Conservation (phyloP, 2,113 vertebrate genomes). For the Irena cyanogastra region DNA sequence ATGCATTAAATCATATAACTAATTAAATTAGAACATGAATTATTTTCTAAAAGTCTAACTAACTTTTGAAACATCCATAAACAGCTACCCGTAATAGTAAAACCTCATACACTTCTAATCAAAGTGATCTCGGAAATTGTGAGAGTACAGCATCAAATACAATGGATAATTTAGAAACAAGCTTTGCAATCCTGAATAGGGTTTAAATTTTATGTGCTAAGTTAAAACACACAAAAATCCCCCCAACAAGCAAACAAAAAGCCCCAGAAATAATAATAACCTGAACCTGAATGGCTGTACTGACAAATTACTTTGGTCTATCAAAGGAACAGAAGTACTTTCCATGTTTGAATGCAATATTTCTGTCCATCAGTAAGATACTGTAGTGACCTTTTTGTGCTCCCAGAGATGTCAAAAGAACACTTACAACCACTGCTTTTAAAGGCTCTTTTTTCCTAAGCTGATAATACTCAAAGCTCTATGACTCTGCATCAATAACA, state of each 20-base stretch:
- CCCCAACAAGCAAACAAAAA: not conserved
- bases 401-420: not conserved
- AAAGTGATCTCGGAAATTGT: not conserved
- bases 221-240: not conserved
- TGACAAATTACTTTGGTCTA: not conserved
- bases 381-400: not conserved
- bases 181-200: not conserved
- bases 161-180: not conserved
- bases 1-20: not conserved
- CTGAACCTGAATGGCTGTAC: not conserved
- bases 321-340: not conserved
- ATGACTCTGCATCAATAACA: slow-evolving; percentile 57
- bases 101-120: not conserved
- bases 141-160: not conserved
- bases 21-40: not conserved
- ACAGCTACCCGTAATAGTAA: not conserved
- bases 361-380: not conserved
- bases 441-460: not conserved
- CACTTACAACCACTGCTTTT: not conserved
- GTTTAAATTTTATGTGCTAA: not conserved
- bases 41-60: not conserved
- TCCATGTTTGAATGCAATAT: not conserved
- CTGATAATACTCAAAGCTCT: slow-evolving; percentile 54
- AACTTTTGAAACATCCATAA: not conserved
- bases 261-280: not conserved